A percentile compares a stretch with the other conserved stretches of the same genome.
These are phyloP conservation scores for Anthonomus grandis DNA, from an alignment of 1,140 invertebrate genomes.

Conservation along the genomic window DNA sequence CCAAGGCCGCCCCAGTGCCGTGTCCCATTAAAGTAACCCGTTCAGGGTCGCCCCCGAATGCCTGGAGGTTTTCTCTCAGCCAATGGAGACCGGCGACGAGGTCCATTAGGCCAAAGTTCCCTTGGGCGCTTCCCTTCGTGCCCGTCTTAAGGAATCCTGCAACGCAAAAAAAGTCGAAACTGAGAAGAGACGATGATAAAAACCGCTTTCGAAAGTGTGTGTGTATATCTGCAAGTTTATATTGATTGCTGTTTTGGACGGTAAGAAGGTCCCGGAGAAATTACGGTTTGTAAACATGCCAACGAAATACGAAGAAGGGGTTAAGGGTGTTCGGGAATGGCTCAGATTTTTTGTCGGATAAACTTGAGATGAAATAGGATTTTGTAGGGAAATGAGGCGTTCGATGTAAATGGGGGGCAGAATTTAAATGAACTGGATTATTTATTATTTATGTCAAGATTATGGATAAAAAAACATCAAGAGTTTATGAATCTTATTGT, in stretches of 20 bases:
- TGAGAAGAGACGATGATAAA: conserved; percentile 3
- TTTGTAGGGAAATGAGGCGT: no score
- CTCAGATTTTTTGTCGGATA: no score
- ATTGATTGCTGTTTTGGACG: background rate
- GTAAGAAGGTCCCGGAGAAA: no score
- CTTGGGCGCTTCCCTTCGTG: conserved; percentile 78
- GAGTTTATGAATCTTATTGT: no score
- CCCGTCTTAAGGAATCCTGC: conserved; percentile 87
- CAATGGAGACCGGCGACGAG: conserved; percentile 89
- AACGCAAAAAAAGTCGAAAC: conserved; percentile 10
- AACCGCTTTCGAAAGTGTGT: background rate
- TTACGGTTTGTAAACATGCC: no score
- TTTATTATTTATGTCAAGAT: no score
- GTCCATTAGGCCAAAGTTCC: conserved; percentile 95
- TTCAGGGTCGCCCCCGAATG: conserved; percentile 86
- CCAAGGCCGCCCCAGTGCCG: conserved; percentile 87
- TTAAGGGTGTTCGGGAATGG: no score
- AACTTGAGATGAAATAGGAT: no score
- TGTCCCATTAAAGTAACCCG: conserved; percentile 89
- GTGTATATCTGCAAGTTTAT: background rate
- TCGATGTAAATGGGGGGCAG: no score
- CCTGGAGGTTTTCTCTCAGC: conserved; percentile 85
- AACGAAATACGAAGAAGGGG: no score
- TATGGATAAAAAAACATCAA: no score
- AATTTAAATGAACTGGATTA: no score